Evolutionary conservation across 2,797 vertebrate species (phyloP), one percentile per base, ranked within the genome.

Genomic region (Pangasius djambal): DNA sequence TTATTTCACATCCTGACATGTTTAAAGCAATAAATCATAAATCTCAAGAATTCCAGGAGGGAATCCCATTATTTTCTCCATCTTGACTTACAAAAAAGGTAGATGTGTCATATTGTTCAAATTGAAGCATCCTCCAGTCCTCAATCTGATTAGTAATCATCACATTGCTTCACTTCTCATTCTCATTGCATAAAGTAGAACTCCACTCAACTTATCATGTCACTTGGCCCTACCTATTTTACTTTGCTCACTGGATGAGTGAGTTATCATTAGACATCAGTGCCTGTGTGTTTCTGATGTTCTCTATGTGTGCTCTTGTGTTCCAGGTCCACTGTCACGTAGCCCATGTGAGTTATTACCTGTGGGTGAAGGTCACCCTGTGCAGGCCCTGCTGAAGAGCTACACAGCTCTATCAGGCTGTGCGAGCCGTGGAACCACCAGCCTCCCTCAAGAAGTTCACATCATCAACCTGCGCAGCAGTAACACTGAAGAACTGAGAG

Each of bases 381-480:
- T 99, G 90, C 98, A 98, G 93, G 98, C 98, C 81, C 89, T 97
- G 85, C 31, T 97, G 92, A 97, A 97, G 94, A 98, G 96, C 93
- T 99, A 97, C 94, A 97, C 97, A 0, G 97, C 96, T 85, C 90
- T 98, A 89, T 98, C 98, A 0, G 98, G 98, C 92, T 99, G 99
- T 59, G 98, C 98, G n/a, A 99, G 98, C 94, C 94, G 96, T 75
- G 98, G 97, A 92, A 99, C 98, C 0, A 94, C 91, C 0, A 93
- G 92, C 78, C 95, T 97, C 77, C 97, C 97, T 0, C 97, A 97
- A 90, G 99, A 99, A 91, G 98, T 99, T 87, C 99, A 99, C 0
- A 72, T 99, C 94, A 96, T 99, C 94, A 99, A 99, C 95, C 96
- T 99, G 91, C 96, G 96, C 89, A 93, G 93, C 79, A 89, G 61